Evolutionary conservation across 1,140 invertebrate species (phyloP).

Genomic region (Apis florea): DNA sequence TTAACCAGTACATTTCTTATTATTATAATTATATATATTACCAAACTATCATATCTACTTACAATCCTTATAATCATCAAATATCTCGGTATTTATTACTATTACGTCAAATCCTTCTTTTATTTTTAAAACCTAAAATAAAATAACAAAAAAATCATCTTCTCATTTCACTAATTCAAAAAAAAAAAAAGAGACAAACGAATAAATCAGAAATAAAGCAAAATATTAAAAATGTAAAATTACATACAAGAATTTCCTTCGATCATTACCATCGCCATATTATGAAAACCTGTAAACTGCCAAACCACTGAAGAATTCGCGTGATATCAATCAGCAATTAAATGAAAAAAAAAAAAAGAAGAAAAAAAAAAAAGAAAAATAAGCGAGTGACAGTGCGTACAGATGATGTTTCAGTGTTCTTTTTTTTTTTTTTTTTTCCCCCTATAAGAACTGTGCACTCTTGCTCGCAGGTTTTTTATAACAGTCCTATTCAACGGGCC

Average conservation of each 20-base stretch:
- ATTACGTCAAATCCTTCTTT: too few relatives aligned
- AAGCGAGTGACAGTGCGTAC: background rate
- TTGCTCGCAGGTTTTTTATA: background rate
- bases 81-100: too few relatives aligned
- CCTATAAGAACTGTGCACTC: background rate
- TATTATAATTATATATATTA: too few relatives aligned
- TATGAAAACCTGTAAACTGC: background rate
- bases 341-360: background rate
- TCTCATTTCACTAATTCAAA: too few relatives aligned
- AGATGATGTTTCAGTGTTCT: background rate
- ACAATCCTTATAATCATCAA: too few relatives aligned
- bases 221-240: background rate
- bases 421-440: background rate
- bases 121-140: too few relatives aligned
- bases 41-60: too few relatives aligned
- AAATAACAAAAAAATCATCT: too few relatives aligned
- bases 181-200: too few relatives aligned
- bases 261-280: background rate
- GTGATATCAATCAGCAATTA: constrained; percentile 1
- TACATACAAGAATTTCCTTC: background rate
- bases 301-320: background rate
- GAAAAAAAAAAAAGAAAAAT: background rate
- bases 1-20: too few relatives aligned
- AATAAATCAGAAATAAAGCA: background rate
- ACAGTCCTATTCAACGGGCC: background rate